Evolutionary conservation across 2,113 vertebrate species (phyloP).

Genomic region (Epinephelus lanceolatus): DNA sequence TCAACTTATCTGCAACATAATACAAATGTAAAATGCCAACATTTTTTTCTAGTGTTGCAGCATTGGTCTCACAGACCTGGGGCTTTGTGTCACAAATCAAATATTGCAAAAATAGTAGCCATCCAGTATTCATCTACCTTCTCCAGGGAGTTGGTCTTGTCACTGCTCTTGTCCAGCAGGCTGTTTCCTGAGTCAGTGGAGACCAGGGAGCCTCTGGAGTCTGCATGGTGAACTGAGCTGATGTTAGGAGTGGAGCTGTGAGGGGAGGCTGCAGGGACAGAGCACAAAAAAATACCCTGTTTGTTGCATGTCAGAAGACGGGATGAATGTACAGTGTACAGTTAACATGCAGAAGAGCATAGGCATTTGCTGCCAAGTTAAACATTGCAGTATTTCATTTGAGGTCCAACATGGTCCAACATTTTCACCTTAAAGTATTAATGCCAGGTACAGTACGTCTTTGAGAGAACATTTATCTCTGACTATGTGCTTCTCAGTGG

Average conservation of each 20-base stretch:
- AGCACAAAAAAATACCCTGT: not conserved
- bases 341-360: not conserved
- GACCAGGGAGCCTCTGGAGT: conserved; percentile 95
- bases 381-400: not conserved
- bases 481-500: not conserved
- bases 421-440: too few species aligned
- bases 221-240: conserved; percentile 90
- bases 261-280: conserved; percentile 87
- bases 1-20: too few species aligned
- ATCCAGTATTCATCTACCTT: conserved; percentile 86
- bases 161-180: conserved; percentile 90
- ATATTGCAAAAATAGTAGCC: not conserved
- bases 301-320: not conserved
- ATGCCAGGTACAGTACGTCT: too few species aligned
- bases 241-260: conserved; percentile 93
- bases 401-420: not conserved
- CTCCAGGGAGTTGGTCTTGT: conserved; percentile 93
- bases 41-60: too few species aligned
- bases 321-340: not conserved
- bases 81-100: not conserved
- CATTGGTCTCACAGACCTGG: not conserved
- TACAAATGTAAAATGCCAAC: too few species aligned
- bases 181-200: conserved; percentile 97
- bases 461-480: not conserved
- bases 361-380: not conserved